These are phyloP conservation scores for Hoplodrina blanda DNA, from an alignment of 2,888 invertebrate species.

Conservation along the genomic window DNA sequence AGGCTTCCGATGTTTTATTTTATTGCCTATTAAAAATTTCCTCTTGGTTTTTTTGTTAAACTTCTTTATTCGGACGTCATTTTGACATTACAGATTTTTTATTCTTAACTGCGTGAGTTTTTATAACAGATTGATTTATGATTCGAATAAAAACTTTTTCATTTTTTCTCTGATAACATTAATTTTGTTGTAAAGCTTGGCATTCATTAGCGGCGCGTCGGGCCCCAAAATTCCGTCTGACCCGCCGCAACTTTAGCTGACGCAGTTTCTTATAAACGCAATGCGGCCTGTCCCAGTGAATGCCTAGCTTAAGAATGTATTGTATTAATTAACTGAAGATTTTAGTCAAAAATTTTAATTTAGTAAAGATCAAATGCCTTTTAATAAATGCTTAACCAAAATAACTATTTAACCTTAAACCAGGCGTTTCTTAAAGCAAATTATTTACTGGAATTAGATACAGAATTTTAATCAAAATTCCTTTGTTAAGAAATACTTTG, in stretches of 20 bases:
- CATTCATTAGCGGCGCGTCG: not conserved
- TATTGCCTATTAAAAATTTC: slow-evolving; percentile 40
- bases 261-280: not conserved
- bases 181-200: not conserved
- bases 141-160: slow-evolving; percentile 4
- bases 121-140: slow-evolving; percentile 10
- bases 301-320: not conserved
- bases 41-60: slow-evolving; percentile 16
- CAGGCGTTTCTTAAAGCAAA: not conserved
- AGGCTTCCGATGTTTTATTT: slow-evolving; percentile 42
- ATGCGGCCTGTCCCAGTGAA: not conserved
- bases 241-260: not conserved
- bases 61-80: slow-evolving; percentile 29
- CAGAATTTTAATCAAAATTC: slow-evolving; percentile 8
- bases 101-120: slow-evolving; percentile 13
- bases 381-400: not conserved
- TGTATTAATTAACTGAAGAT: not conserved
- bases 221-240: not conserved
- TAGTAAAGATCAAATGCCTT: not conserved
- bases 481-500: not conserved
- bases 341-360: not conserved
- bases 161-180: not conserved
- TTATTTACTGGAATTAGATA: not conserved
- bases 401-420: not conserved
- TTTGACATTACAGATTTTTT: slow-evolving; percentile 26